Percentiles rank a stretch among this genome's conserved stretches.
Evolutionary conservation across 2,113 vertebrate genomes (phyloP).

Genomic region (Gopherus flavomarginatus): DNA sequence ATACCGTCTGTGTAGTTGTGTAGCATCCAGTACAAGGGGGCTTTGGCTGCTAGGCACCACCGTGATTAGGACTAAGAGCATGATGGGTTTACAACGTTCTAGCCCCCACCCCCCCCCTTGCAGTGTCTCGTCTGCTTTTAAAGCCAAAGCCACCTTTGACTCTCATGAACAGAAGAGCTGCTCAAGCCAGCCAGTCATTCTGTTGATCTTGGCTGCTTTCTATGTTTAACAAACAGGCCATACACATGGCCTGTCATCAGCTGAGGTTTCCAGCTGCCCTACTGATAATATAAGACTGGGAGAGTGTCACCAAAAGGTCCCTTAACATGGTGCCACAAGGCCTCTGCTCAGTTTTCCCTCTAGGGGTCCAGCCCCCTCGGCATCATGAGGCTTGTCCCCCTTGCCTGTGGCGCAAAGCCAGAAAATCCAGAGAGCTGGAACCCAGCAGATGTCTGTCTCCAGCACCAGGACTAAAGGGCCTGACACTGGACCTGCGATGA

Average conservation of each 20-base stretch:
- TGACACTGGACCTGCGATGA: neutral
- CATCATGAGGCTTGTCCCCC: neutral
- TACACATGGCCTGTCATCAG: neutral
- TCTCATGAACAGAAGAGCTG: neutral
- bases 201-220: constrained; percentile 22
- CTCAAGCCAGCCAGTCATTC: neutral
- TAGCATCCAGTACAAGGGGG: fast-evolving
- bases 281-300: neutral
- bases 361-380: neutral
- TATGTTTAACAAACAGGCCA: fast-evolving
- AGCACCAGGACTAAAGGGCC: neutral
- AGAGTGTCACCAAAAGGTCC: neutral
- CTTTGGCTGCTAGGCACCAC: neutral
- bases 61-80: fast-evolving
- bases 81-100: neutral
- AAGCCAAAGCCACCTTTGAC: neutral
- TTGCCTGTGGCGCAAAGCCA: neutral
- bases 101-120: neutral
- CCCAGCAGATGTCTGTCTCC: neutral
- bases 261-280: neutral
- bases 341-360: neutral
- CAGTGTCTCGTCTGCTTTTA: constrained; percentile 14
- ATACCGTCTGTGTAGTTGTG: neutral
- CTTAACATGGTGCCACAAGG: neutral
- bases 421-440: neutral